Evolutionary conservation across 2,113 vertebrate species (phyloP), one percentile per base, ranked within the genome.

Genomic region (Sialia sialis): DNA sequence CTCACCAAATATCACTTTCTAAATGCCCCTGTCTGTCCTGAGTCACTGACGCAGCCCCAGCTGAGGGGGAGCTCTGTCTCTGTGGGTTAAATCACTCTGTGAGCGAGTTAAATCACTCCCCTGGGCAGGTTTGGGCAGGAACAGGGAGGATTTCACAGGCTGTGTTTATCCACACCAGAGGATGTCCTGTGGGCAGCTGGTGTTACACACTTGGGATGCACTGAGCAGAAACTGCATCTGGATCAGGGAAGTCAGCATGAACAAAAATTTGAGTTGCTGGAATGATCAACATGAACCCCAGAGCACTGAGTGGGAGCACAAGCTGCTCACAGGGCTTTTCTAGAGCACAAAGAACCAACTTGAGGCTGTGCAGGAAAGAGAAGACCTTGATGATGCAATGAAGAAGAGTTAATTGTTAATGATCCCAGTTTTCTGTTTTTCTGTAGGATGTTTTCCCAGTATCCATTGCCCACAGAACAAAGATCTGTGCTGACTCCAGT

Each of bases 1-100:
- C 13, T 62, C 19, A 19, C 8, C 74, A 78, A 9, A 4, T 26
- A 9, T 9, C 54, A 11, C 0, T 0, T 27, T 68, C 5, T 4
- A 44, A 55, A 2, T 4, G 3, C 56, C 81, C 26, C 43, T n/a
- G 48, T 16, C 68, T 64, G 25, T 23, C 43, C 34, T 17, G 12
- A 62, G 63, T 11, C 25, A 4, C 21, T 80, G 34, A 34, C 22
- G 25, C 36, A 92, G 44, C 44, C 39, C 10, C 17, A 49, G 52
- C 1, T 48, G 17, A 44, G 55, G 49, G 81, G 48, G 16, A 87
- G 16, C 26, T 78, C 4, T 6, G 11, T 26, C 54, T 19, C 46
- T 63, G 20, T 56, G 21, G n/a, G 12, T 14, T 36, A 29, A 82
- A 52, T 39, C 8, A 1, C 38, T 82, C 15, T 51, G 12, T 26